phyloP scores from a whole-genome alignment of 2,113 vertebrate species.

The Corythoichthys intestinalis region DNA sequence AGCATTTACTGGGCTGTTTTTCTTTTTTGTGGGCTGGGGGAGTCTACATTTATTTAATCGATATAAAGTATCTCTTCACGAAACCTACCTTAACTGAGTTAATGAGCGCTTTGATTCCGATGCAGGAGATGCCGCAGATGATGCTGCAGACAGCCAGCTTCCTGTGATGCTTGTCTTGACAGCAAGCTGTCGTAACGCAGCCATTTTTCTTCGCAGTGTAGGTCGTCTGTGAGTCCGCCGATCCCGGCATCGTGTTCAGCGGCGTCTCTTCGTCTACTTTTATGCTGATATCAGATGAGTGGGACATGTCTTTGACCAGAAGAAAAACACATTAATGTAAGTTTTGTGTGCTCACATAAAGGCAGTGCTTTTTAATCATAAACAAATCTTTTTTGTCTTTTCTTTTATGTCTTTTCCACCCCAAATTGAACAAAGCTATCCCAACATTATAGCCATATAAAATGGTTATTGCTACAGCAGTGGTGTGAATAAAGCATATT shows the following conservation, averaged over 20 bases:
- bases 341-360: neutral
- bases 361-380: too few relatives aligned
- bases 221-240: neutral
- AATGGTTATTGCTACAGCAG: too few relatives aligned
- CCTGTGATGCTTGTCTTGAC: constrained; percentile 48
- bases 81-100: constrained; percentile 69
- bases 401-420: too few relatives aligned
- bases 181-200: neutral
- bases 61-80: too few relatives aligned
- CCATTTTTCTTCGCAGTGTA: too few relatives aligned
- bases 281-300: neutral
- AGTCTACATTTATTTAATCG: too few relatives aligned
- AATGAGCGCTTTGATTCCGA: constrained; percentile 75
- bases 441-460: too few relatives aligned
- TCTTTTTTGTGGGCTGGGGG: too few relatives aligned
- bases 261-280: neutral
- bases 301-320: neutral
- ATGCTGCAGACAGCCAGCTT: constrained; percentile 76
- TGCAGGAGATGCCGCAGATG: constrained; percentile 79
- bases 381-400: too few relatives aligned
- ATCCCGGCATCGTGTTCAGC: neutral
- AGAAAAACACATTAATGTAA: neutral
- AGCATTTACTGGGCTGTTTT: too few relatives aligned
- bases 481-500: too few relatives aligned
- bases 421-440: too few relatives aligned